phyloP scores from a whole-genome alignment of 2,797 vertebrate species.

The Poecilia picta region DNA sequence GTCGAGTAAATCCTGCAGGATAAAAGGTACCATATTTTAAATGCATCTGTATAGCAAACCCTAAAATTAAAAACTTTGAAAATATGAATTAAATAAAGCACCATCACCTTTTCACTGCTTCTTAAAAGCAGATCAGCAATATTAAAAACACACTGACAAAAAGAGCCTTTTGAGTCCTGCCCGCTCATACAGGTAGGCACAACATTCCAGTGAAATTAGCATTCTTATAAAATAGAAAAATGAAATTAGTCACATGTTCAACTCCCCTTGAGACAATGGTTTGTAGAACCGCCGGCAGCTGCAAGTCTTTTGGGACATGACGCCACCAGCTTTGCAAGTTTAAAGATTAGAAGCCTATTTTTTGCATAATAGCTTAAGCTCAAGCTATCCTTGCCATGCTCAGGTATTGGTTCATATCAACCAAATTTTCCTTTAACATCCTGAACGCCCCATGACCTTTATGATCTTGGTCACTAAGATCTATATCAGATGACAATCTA shows the following conservation, averaged over 20 bases:
- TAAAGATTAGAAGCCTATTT: neutral
- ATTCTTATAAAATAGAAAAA: too few relatives aligned
- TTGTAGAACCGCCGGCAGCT: neutral
- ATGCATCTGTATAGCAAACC: neutral
- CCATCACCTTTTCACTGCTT: neutral
- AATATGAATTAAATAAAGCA: neutral
- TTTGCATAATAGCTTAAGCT: neutral
- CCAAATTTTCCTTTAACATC: neutral
- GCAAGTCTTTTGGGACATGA: neutral
- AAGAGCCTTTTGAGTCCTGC: too few relatives aligned
- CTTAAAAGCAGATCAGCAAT: neutral
- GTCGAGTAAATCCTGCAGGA: slow-evolving; percentile 88
- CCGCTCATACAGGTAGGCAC: neutral
- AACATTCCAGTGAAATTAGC: neutral
- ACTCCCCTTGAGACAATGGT: neutral
- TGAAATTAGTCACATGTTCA: too few relatives aligned
- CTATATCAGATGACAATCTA: neutral
- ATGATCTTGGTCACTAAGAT: neutral
- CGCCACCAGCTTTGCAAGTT: neutral
- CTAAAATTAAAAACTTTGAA: neutral
- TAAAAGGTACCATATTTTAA: slow-evolving; percentile 38
- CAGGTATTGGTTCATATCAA: neutral
- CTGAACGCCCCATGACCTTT: neutral
- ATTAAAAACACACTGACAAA: neutral
- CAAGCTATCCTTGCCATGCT: neutral